Conservation (phyloP, 2,797 vertebrate species). For the Myotis planiceps region DNA sequence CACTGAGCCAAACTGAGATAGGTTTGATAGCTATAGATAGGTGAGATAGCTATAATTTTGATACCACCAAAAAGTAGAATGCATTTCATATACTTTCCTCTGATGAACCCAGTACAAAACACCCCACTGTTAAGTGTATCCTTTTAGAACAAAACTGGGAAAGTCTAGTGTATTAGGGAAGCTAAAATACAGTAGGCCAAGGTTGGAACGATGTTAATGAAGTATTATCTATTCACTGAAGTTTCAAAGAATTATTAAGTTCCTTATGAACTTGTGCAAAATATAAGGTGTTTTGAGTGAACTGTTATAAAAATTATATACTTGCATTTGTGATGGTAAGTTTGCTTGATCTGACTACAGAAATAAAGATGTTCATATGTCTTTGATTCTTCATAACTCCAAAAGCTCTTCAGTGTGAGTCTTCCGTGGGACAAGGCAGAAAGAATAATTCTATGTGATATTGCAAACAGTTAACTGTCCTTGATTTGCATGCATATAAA, state of each 20-base stretch:
- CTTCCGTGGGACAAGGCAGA: slow-evolving; percentile 14
- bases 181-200: background rate
- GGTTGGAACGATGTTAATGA: background rate
- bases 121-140: background rate
- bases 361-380: background rate
- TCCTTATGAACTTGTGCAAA: slow-evolving; percentile 31
- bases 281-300: slow-evolving; percentile 14
- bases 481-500: background rate
- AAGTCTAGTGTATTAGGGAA: background rate
- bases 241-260: slow-evolving; percentile 23
- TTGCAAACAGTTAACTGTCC: background rate
- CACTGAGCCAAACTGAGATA: no score
- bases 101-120: background rate
- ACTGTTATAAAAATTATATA: slow-evolving; percentile 34
- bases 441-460: background rate
- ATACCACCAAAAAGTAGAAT: background rate
- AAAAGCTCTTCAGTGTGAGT: background rate
- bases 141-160: background rate
- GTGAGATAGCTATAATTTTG: background rate
- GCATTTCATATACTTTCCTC: background rate
- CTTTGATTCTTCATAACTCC: background rate
- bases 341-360: background rate
- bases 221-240: background rate
- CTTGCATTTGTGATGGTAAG: slow-evolving; percentile 4
- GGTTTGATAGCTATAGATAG: no score